phyloP scores from a whole-genome alignment of 2,888 invertebrate genomes.

The Troides helena region DNA sequence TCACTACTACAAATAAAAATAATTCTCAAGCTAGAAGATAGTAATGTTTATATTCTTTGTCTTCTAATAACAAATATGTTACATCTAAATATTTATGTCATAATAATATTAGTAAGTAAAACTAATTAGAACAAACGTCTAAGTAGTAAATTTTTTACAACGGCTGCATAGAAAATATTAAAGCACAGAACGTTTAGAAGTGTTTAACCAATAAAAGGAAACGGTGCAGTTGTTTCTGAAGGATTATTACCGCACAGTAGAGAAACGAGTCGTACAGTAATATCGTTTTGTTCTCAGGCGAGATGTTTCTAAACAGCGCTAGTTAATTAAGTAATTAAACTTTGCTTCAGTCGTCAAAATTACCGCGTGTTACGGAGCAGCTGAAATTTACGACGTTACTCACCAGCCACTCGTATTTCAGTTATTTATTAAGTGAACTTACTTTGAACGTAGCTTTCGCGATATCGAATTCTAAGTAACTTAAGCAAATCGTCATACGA shows the following conservation, averaged over 20 bases:
- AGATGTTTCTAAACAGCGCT: slow-evolving; percentile 3
- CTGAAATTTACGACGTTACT: slow-evolving; percentile 22
- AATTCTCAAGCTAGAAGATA: no score
- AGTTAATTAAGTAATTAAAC: slow-evolving; percentile 20
- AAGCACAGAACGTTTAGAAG: neutral
- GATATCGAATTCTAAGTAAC: slow-evolving; percentile 2
- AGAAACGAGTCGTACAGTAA: neutral
- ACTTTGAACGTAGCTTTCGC: slow-evolving; percentile 1
- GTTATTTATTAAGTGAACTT: slow-evolving; percentile 14
- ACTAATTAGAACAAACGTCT: neutral
- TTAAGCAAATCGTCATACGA: neutral
- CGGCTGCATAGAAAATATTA: slow-evolving; percentile 1
- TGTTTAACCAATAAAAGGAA: neutral
- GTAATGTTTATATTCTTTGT: no score
- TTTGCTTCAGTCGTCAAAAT: slow-evolving; percentile 21
- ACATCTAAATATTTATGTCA: no score
- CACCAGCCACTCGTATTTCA: slow-evolving; percentile 2
- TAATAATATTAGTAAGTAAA: no score
- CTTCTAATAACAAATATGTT: no score
- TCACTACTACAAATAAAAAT: no score
- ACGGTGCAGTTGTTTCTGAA: neutral
- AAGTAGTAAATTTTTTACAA: slow-evolving; percentile 1
- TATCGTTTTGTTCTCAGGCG: slow-evolving; percentile 1
- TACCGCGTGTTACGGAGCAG: slow-evolving; percentile 20
- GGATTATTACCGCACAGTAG: neutral